phyloP scores from a whole-genome alignment of 2,888 invertebrate species.

The Pantelozetes paolii region DNA sequence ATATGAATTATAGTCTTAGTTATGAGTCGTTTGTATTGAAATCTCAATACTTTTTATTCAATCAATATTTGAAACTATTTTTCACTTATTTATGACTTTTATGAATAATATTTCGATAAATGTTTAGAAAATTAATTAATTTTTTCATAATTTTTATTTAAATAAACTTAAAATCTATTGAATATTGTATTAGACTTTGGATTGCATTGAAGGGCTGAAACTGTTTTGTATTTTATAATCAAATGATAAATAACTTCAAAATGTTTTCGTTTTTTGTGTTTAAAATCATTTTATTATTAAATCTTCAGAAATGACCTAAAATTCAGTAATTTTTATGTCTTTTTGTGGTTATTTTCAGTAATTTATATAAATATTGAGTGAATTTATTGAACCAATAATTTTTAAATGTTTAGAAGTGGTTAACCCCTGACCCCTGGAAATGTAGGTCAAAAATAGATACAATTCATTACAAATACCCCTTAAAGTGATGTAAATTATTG shows the following conservation, averaged over 20 bases:
- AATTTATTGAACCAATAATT: too few relatives aligned
- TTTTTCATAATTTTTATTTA: neutral
- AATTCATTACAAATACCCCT: too few relatives aligned
- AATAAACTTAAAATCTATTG: neutral
- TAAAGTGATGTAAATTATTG: too few relatives aligned
- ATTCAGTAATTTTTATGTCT: too few relatives aligned
- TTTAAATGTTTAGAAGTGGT: too few relatives aligned
- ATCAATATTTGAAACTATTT: slow-evolving; percentile 5
- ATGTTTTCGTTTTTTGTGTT: neutral
- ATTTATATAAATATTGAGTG: too few relatives aligned
- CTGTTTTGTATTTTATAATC: neutral
- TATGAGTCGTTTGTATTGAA: neutral
- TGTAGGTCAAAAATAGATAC: too few relatives aligned
- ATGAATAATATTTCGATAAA: neutral
- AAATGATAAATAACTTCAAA: neutral
- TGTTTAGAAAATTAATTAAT: neutral
- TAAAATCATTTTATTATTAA: too few relatives aligned
- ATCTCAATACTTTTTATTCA: neutral
- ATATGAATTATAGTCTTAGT: neutral
- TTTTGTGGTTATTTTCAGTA: too few relatives aligned
- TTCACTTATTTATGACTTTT: neutral
- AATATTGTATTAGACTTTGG: neutral
- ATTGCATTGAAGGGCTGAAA: neutral
- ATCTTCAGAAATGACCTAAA: too few relatives aligned
- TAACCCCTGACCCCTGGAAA: too few relatives aligned